phyloP scores from a whole-genome alignment of 2,888 invertebrate genomes.

The Stenoptilia bipunctidactyla region DNA sequence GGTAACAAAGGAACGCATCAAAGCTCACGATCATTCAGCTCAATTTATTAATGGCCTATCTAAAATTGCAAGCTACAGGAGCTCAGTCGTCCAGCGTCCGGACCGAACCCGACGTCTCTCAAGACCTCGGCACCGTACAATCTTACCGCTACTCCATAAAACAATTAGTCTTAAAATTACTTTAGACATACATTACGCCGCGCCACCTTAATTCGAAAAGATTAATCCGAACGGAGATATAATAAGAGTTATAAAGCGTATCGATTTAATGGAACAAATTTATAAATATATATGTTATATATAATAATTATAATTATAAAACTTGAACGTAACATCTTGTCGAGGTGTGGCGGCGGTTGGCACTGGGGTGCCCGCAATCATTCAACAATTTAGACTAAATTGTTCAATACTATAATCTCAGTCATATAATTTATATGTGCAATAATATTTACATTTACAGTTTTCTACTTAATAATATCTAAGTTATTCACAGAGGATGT shows the following conservation, averaged over 20 bases:
- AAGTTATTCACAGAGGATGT: conserved; percentile 16
- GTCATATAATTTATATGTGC: conserved; percentile 50
- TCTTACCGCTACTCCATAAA: conserved; percentile 34
- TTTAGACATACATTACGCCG: conserved; percentile 43
- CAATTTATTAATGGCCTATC: conserved; percentile 70
- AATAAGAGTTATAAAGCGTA: conserved; percentile 58
- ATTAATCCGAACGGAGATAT: conserved; percentile 29
- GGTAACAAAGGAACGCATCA: conserved; percentile 39
- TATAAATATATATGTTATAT: conserved; percentile 20
- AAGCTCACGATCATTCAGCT: conserved; percentile 52
- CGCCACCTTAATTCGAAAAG: conserved; percentile 27
- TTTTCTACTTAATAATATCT: conserved; percentile 38
- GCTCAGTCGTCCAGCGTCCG: no score
- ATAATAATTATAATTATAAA: conserved; percentile 43
- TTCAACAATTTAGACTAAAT: conserved; percentile 46
- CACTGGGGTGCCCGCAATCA: no score
- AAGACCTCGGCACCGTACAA: conserved; percentile 52
- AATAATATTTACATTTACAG: conserved; percentile 55
- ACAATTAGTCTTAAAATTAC: conserved; percentile 37
- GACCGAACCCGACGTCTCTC: conserved; percentile 39
- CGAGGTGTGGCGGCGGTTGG: conserved; percentile 32
- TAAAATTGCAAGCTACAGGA: conserved; percentile 52
- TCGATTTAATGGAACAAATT: conserved; percentile 22
- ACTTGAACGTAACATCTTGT: conserved; percentile 34
- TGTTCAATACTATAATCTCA: conserved; percentile 44